Evolutionary conservation across 2,888 invertebrate genomes (phyloP).

Genomic region (Lasioglossum marginatum): DNA sequence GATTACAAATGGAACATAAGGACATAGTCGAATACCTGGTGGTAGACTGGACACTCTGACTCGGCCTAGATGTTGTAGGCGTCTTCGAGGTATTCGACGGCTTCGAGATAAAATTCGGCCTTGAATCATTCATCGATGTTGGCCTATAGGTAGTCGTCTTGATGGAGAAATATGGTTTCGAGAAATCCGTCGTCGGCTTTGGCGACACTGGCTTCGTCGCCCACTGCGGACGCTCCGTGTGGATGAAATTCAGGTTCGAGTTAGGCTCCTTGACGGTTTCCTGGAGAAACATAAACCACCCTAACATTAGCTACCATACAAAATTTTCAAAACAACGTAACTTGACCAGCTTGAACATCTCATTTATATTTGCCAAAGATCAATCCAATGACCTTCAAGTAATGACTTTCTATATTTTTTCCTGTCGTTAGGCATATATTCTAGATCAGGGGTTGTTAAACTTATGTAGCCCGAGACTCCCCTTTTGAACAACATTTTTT

Average conservation of each 20-base stretch:
- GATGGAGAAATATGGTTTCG: conserved; percentile 78
- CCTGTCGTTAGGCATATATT: neutral
- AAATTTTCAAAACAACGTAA: neutral
- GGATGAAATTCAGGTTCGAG: conserved; percentile 75
- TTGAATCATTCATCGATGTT: conserved; percentile 71
- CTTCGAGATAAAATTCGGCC: conserved; percentile 78
- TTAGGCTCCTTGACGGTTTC: conserved; percentile 73
- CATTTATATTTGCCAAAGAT: neutral
- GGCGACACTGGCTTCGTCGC: conserved; percentile 77
- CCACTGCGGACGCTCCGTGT: conserved; percentile 80
- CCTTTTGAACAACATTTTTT: no score
- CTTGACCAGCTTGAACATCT: neutral
- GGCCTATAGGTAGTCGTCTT: conserved; percentile 79
- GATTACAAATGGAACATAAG: conserved; percentile 17
- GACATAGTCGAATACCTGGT: conserved; percentile 78
- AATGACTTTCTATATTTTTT: neutral
- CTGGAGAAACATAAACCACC: conserved; percentile 46
- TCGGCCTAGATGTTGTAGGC: conserved; percentile 77
- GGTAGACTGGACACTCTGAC: conserved; percentile 73
- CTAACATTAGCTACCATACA: neutral
- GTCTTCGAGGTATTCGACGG: conserved; percentile 72
- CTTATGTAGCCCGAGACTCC: no score
- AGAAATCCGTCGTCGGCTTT: conserved; percentile 75
- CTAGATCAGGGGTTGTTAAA: no score
- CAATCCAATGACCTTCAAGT: neutral